These are phyloP conservation scores for Villa cingulata DNA, from an alignment of 2,888 invertebrate species.

Conservation along the genomic window DNA sequence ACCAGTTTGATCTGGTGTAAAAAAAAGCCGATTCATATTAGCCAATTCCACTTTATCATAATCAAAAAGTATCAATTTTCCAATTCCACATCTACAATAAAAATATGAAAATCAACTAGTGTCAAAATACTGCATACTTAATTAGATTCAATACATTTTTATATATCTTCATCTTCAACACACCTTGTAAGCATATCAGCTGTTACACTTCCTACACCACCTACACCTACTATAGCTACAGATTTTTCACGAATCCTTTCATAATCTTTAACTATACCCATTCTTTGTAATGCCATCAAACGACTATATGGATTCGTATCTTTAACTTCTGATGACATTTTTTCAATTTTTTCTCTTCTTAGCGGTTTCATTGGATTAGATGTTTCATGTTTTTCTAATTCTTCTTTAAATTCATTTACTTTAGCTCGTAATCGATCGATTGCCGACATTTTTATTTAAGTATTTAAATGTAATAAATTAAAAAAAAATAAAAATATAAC, in stretches of 20 bases:
- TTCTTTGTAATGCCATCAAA: constrained; percentile 95
- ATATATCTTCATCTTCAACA: too few relatives aligned
- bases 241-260: constrained; percentile 80
- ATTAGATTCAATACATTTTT: too few relatives aligned
- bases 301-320: constrained; percentile 98
- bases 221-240: constrained; percentile 91
- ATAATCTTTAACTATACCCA: constrained; percentile 98
- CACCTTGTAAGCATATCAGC: constrained; percentile 90
- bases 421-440: constrained; percentile 47
- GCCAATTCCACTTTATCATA: constrained; percentile 98
- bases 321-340: constrained; percentile 91
- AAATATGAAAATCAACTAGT: too few relatives aligned
- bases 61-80: constrained; percentile 91
- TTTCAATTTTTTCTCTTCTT: constrained; percentile 57
- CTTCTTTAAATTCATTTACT: constrained; percentile 50
- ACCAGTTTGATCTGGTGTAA: constrained; percentile 95
- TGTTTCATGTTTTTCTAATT: constrained; percentile 39
- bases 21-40: constrained; percentile 98
- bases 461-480: too few relatives aligned
- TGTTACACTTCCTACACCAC: constrained; percentile 99
- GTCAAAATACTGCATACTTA: too few relatives aligned
- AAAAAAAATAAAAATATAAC: too few relatives aligned
- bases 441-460: constrained; percentile 39
- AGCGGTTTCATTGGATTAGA: neutral
- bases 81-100: constrained; percentile 73